These are phyloP conservation scores for Petrocephalus schoutedeni DNA, from an alignment of 2,797 vertebrate genomes.

Conservation along the genomic window DNA sequence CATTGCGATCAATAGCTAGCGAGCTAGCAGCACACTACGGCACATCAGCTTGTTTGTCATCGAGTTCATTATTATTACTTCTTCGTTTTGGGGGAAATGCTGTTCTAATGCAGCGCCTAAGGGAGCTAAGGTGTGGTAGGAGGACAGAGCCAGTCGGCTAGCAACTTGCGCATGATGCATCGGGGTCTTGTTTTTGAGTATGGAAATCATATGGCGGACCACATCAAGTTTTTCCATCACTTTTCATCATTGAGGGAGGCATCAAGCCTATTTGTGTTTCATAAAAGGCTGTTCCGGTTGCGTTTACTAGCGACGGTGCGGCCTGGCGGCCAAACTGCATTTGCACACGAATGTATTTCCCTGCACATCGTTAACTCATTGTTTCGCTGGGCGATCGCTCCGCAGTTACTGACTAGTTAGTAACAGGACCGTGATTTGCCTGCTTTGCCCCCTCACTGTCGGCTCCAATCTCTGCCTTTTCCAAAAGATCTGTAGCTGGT, in stretches of 20 bases:
- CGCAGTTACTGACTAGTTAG: background rate
- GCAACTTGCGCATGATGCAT: background rate
- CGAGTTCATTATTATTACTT: background rate
- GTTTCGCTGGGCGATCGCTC: background rate
- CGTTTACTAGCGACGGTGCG: background rate
- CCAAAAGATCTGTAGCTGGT: background rate
- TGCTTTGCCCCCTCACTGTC: background rate
- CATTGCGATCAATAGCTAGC: background rate
- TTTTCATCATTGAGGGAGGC: background rate
- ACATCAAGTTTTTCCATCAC: background rate
- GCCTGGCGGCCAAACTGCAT: background rate
- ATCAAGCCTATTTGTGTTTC: background rate
- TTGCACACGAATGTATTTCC: background rate
- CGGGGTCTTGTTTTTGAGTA: background rate
- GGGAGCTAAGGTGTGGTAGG: background rate
- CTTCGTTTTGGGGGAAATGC: background rate
- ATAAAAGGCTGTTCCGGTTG: background rate
- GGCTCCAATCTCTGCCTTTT: background rate
- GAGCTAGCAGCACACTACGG: background rate
- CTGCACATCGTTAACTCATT: background rate
- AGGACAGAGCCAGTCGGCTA: background rate
- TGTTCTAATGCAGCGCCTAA: background rate
- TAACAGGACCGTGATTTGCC: background rate
- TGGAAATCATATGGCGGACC: background rate
- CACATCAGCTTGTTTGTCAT: background rate